Conservation (phyloP, 2,888 invertebrate species). For the Tetragonula carbonaria region DNA sequence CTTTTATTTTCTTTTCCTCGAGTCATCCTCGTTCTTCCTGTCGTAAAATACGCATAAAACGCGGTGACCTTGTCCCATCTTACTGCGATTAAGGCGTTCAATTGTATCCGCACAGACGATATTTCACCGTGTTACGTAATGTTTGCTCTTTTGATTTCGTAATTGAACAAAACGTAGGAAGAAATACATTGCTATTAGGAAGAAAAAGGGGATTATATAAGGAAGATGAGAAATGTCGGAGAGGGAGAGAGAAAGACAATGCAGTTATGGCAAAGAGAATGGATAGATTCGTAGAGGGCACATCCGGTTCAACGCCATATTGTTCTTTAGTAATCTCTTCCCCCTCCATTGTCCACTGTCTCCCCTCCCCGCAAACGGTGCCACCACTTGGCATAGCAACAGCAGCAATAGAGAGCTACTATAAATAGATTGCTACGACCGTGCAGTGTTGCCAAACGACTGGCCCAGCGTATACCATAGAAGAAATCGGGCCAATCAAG, state of each 20-base stretch:
- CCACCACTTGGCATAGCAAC: constrained; percentile 78
- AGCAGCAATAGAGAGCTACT: constrained; percentile 76
- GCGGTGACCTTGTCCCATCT: constrained; percentile 45
- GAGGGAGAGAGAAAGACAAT: constrained; percentile 47
- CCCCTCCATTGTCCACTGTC: constrained; percentile 47
- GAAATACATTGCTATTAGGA: background rate
- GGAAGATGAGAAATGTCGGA: constrained; percentile 7
- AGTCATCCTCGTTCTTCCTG: constrained; percentile 4
- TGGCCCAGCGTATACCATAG: constrained; percentile 70
- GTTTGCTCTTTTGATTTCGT: constrained; percentile 33
- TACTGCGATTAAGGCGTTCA: constrained; percentile 38
- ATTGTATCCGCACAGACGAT: constrained; percentile 16
- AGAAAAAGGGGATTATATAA: constrained; percentile 9
- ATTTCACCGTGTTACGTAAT: constrained; percentile 51
- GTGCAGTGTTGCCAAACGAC: constrained; percentile 79
- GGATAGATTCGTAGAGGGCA: constrained; percentile 65
- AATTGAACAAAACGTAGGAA: constrained; percentile 38
- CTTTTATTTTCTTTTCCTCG: background rate
- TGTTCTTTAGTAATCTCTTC: constrained; percentile 65
- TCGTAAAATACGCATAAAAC: constrained; percentile 10
- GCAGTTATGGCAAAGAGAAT: constrained; percentile 62
- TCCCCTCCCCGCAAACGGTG: constrained; percentile 53
- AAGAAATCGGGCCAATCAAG: constrained; percentile 67
- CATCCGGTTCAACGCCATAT: constrained; percentile 71
- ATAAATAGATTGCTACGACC: constrained; percentile 78